Evolutionary conservation across 2,113 vertebrate genomes (phyloP), one percentile per base, ranked within the genome.

Genomic region (Microcebus jonahi): DNA sequence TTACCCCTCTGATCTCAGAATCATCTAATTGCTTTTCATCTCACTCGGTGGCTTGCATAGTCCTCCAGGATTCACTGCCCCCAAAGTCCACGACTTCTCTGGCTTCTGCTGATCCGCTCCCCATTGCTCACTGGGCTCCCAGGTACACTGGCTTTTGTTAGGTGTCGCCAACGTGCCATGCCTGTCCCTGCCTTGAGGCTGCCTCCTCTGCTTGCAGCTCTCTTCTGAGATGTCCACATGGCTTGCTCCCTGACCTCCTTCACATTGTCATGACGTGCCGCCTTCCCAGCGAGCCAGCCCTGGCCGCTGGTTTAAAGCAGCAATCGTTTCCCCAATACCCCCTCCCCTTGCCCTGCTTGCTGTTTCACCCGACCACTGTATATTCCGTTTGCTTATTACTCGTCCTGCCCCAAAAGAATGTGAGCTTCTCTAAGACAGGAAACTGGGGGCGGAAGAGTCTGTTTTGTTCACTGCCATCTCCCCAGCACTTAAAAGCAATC

Each of bases 21-120:
- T 88, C 88, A 87, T 95, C 85, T 95, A 53, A 82, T 88, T 92
- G 93, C 34, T 96, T 96, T 97, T 93, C n/a, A 80, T 91, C 85
- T 94, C 63, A 34, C 31, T 76, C 53, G 42, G 75, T 75, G 81
- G 39, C 91, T 91, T 97, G 76, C 36, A 77, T 90, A 96, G 95
- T 89, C 84, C 79, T 96, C 53, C 42, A 42, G 76, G 67, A 88
- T 94, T 95, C 84, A 57, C 88, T 31, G 3, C 50, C 88, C 36
- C 34, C 45, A 20, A 20, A 48, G 48, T 76, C 48, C 8, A 17
- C 92, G 68, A 67, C 50, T 65, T 94, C 31, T 68, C 50, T 67
- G 67, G 42, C 57, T 84, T 85, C 13, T 92, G 27, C 63, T 71
- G 12, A 53, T 39, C 10, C 29, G 73, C 65, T 48, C 6, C 21